Evolutionary conservation across 2,113 vertebrate genomes (phyloP).

Genomic region (Psittacus erithacus): DNA sequence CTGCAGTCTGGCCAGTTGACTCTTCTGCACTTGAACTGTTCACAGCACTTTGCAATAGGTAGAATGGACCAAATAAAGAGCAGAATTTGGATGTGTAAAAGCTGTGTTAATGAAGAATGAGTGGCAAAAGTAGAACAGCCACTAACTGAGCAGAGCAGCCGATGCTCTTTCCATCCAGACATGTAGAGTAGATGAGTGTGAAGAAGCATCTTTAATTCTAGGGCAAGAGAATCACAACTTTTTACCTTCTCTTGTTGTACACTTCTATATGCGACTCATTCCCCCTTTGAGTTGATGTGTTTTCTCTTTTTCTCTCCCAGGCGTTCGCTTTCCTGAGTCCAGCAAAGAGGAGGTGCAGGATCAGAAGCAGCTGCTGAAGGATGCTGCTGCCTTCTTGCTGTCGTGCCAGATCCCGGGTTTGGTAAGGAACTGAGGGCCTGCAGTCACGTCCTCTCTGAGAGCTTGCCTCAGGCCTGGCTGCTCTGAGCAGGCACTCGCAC

Average conservation of each 20-base stretch:
- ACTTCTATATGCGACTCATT: not conserved
- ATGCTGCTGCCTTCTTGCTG: conserved; percentile 90
- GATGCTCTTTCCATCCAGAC: not conserved
- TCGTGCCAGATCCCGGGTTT: conserved; percentile 95
- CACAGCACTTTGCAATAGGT: not conserved
- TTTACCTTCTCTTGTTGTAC: fast-evolving
- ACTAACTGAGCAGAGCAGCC: not conserved
- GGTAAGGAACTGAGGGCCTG: conserved; percentile 75
- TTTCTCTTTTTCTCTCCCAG: conserved; percentile 61
- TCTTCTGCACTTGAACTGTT: not conserved
- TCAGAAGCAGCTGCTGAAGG: conserved; percentile 96
- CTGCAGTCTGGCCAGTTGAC: not conserved
- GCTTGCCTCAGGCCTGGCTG: not conserved
- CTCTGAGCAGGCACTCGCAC: not conserved
- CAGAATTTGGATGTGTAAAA: not conserved
- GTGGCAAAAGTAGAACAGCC: not conserved
- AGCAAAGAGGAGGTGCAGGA: conserved; percentile 89
- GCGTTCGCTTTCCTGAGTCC: conserved; percentile 91
- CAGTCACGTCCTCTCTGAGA: not conserved
- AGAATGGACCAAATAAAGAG: not conserved
- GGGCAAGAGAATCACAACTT: not conserved
- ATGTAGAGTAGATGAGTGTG: not conserved
- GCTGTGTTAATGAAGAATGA: not conserved
- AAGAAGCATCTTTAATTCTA: not conserved
- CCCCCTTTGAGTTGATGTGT: not conserved